A percentile compares a stretch with the other conserved stretches of the same genome.
phyloP scores from a whole-genome alignment of 2,888 invertebrate genomes.

The Hydropsyche betteni region DNA sequence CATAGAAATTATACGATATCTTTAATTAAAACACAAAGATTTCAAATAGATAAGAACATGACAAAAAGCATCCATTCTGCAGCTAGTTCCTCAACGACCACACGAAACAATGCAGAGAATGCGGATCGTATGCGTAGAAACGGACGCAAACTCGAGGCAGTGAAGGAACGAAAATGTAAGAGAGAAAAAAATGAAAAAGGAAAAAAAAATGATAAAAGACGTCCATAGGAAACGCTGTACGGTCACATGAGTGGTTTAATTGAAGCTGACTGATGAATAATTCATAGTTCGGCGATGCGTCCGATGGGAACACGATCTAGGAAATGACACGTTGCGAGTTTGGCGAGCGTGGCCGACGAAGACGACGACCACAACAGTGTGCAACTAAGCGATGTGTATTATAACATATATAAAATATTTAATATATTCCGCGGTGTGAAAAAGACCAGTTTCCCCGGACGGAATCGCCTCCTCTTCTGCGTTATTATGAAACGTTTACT shows the following conservation, averaged over 20 bases:
- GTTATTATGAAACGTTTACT: neutral
- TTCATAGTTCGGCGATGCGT: constrained; percentile 49
- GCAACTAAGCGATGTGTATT: constrained; percentile 25
- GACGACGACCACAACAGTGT: neutral
- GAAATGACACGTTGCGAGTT: constrained; percentile 46
- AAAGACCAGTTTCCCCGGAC: too few species aligned
- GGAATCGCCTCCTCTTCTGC: too few species aligned
- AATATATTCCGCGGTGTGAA: neutral
- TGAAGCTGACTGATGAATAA: constrained; percentile 47
- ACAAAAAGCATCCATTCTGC: too few species aligned
- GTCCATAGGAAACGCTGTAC: constrained; percentile 46
- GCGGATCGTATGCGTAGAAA: too few species aligned
- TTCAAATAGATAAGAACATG: too few species aligned
- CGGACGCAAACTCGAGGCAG: constrained; percentile 16
- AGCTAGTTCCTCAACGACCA: too few species aligned
- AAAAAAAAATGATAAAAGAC: constrained; percentile 20
- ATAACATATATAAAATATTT: constrained; percentile 12
- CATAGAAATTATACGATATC: too few species aligned
- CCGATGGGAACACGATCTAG: constrained; percentile 45
- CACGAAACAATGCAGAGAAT: too few species aligned
- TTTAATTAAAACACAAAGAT: too few species aligned
- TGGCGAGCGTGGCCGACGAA: constrained; percentile 6
- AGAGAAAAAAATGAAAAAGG: constrained; percentile 33
- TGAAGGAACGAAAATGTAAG: constrained; percentile 5
- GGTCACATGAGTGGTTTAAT: constrained; percentile 50